Conservation (phyloP, 2,113 vertebrate genomes). For the Halichoerus grypus region DNA sequence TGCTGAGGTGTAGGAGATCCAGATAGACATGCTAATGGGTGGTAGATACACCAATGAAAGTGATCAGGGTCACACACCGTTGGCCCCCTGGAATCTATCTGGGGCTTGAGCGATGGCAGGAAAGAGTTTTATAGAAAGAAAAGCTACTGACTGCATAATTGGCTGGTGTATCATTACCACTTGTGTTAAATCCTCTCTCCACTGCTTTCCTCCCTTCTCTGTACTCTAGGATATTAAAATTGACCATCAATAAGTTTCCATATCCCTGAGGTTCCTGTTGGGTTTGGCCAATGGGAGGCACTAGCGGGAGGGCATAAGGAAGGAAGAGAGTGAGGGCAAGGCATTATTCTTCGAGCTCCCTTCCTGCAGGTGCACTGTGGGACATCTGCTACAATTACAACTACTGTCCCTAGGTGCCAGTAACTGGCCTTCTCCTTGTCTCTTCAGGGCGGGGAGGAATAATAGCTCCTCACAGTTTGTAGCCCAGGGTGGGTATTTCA, state of each 20-base stretch:
- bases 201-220: not conserved
- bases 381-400: not conserved
- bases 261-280: not conserved
- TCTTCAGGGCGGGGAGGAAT: not conserved
- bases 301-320: not conserved
- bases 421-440: not conserved
- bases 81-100: not conserved
- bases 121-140: not conserved
- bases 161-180: not conserved
- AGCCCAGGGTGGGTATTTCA: not conserved
- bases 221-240: not conserved
- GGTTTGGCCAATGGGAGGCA: not conserved
- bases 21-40: not conserved
- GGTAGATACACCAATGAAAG: not conserved
- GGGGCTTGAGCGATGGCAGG: not conserved
- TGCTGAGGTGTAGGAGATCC: not conserved
- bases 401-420: not conserved
- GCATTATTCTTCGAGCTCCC: not conserved
- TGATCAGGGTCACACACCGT: not conserved
- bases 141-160: not conserved
- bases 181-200: not conserved
- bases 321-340: not conserved
- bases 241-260: not conserved
- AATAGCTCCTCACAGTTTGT: not conserved
- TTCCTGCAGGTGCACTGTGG: too few species aligned